phyloP scores from a whole-genome alignment of 2,888 invertebrate species.

The Drosophila prostipennis region DNA sequence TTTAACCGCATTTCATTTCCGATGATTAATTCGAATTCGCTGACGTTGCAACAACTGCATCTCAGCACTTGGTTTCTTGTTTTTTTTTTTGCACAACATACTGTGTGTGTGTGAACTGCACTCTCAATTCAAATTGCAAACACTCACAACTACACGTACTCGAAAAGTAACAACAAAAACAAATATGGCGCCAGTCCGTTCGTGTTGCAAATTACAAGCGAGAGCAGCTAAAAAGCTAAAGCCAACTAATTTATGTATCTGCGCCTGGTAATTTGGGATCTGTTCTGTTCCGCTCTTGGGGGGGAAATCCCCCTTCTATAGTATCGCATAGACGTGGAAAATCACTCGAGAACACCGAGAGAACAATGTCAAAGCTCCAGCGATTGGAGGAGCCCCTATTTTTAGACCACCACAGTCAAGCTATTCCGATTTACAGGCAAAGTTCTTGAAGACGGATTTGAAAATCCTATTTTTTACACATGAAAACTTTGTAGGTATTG shows the following conservation, averaged over 20 bases:
- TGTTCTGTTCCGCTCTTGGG: conserved; percentile 58
- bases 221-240: conserved; percentile 17
- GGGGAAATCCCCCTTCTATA: conserved; percentile 19
- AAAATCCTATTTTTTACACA: neutral
- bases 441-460: neutral
- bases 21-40: conserved; percentile 78
- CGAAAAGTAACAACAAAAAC: conserved; percentile 38
- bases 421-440: conserved; percentile 6
- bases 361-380: conserved; percentile 33
- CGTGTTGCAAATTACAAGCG: conserved; percentile 69
- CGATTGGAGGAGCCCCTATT: conserved; percentile 31
- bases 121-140: conserved; percentile 55
- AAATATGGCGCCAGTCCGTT: conserved; percentile 48
- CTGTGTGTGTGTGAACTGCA: conserved; percentile 18
- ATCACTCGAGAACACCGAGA: conserved; percentile 32
- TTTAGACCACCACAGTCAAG: conserved; percentile 29
- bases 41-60: conserved; percentile 61
- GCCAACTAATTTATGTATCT: conserved; percentile 46
- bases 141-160: conserved; percentile 43
- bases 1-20: conserved; percentile 67
- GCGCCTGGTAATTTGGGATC: conserved; percentile 49
- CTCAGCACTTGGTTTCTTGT: conserved; percentile 5
- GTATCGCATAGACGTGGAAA: conserved; percentile 41
- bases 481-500: neutral
- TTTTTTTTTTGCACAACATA: neutral